Conservation (phyloP, 2,113 vertebrate species). For the Bambusicola thoracicus region DNA sequence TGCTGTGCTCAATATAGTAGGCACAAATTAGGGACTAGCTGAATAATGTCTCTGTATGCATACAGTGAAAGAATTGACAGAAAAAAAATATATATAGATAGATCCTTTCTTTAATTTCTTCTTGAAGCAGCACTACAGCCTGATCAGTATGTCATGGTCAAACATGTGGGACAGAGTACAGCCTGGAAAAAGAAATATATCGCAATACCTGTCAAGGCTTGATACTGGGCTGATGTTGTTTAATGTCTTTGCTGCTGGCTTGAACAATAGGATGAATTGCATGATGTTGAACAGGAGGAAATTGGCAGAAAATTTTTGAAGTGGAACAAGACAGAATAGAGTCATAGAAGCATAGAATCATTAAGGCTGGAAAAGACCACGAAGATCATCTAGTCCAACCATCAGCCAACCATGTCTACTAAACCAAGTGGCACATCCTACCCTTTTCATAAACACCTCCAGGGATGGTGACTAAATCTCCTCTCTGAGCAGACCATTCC, state of each 20-base stretch:
- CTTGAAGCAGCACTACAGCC: background rate
- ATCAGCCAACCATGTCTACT: no score
- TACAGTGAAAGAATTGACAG: background rate
- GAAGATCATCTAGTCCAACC: no score
- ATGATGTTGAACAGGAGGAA: background rate
- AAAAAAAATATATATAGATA: background rate
- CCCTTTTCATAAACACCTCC: no score
- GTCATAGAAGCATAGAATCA: no score
- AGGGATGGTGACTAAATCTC: no score
- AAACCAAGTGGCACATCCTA: no score
- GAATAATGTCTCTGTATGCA: background rate
- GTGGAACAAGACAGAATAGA: background rate
- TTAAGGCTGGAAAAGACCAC: no score
- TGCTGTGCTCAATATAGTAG: background rate
- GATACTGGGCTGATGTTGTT: background rate
- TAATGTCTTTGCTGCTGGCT: accelerated
- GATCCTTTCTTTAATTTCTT: background rate
- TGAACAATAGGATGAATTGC: background rate
- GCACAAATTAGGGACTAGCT: background rate
- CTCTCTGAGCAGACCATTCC: no score
- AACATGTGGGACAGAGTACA: accelerated
- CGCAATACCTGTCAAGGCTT: background rate
- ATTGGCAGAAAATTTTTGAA: background rate
- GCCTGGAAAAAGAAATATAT: background rate
- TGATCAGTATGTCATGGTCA: background rate